These are phyloP conservation scores for Nesidiocoris tenuis DNA, from an alignment of 2,888 invertebrate species.

Conservation along the genomic window DNA sequence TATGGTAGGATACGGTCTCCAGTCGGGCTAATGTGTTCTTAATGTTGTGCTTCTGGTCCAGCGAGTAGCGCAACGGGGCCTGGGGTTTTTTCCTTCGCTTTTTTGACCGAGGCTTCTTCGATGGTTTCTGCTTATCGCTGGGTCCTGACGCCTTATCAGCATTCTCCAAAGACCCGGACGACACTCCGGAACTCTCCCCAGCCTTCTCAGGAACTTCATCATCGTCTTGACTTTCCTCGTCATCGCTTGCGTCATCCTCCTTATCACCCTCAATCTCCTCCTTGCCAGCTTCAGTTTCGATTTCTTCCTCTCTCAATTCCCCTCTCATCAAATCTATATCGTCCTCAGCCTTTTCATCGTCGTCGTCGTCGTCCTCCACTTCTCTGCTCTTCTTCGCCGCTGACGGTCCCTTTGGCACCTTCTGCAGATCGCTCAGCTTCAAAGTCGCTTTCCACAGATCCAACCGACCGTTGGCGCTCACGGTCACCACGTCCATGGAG, in stretches of 20 bases:
- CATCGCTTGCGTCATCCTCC: slow-evolving; percentile 39
- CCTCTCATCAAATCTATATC: slow-evolving; percentile 51
- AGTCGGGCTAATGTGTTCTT: slow-evolving; percentile 62
- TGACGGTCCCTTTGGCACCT: slow-evolving; percentile 57
- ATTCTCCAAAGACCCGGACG: neutral
- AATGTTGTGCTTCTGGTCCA: slow-evolving; percentile 19
- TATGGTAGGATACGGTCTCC: slow-evolving; percentile 82
- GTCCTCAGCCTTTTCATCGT: slow-evolving; percentile 53
- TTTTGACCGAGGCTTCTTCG: neutral
- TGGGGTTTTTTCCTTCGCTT: slow-evolving; percentile 11
- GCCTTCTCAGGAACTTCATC: neutral
- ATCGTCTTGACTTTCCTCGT: slow-evolving; percentile 24
- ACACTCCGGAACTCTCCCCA: neutral
- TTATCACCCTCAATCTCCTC: slow-evolving; percentile 1
- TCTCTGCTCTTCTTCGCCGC: slow-evolving; percentile 55
- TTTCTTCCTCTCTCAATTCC: slow-evolving; percentile 46
- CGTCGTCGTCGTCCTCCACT: slow-evolving; percentile 53
- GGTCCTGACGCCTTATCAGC: no score
- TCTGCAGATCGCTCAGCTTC: slow-evolving; percentile 67
- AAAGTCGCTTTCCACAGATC: slow-evolving; percentile 84
- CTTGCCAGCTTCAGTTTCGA: slow-evolving; percentile 46
- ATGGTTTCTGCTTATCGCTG: no score
- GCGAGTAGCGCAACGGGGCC: slow-evolving; percentile 27
- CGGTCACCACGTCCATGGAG: slow-evolving; percentile 78
- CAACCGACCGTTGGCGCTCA: slow-evolving; percentile 73